Base-by-base conservation (phyloP, 30 jellyfish, hydroid and myxozoan genomes). In the Hydractinia echinata region DNA sequence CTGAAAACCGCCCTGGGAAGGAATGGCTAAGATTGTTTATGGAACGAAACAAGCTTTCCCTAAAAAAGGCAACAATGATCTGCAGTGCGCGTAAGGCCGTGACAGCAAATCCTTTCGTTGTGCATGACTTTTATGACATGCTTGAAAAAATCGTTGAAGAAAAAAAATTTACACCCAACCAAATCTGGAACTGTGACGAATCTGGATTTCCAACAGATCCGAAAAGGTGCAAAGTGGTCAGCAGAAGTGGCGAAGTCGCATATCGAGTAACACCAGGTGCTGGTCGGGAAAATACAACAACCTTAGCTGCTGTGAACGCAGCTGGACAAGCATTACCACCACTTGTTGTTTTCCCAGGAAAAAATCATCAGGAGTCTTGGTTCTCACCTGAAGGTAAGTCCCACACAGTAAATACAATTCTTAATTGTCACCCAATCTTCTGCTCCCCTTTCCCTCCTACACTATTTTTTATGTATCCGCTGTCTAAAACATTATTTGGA, bases 51-150 rank as follows among this genome's bases (percentile, higher is more conserved):
- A 68, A 44, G 4, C 71, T 70, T 55, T 73, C 61, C 54, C n/a
- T 54, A 14, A 49, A 82, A 52, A 82, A 82, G 48, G 89, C 85
- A 7, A 44, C 53, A 19, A 68, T 82, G 89, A 82, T 4, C 19
- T 68, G 86, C 78, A 13, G 51, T 16, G 79, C 89, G 10, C 15
- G 89, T 8, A 82, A 82, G 55, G 66, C 89, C 13, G 87, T 79
- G 48, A 82, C 89, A 48, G 77, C 79, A 4, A 82, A 82, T 56
- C 89, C 89, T 21, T 79, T 58, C 85, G 67, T 79, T n/a, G 64
- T 79, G 7, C 64, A 60, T 48, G 87, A 58, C 19, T 58, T 58
- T 58, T 58, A 11, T 3, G 69, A 58, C 19, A 30, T 30, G 44
- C 44, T 30, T 30, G 44, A 30, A 30, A 30, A 30, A 30, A 30